These are phyloP conservation scores for Mythimna ferrago DNA, from an alignment of 2,888 invertebrate genomes.

Conservation along the genomic window DNA sequence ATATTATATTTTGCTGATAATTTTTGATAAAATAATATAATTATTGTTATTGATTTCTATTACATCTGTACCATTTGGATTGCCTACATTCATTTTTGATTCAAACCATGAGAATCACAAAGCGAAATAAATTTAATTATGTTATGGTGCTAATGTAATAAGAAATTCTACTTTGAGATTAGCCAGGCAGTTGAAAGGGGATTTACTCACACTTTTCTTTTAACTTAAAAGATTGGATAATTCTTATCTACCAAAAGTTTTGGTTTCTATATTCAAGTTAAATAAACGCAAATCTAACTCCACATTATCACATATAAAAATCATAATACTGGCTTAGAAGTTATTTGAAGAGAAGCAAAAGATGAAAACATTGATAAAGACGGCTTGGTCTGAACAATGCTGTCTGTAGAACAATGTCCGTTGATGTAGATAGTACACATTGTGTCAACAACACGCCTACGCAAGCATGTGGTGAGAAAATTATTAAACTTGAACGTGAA, in stretches of 20 bases:
- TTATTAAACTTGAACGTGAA: not conserved
- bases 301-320: not conserved
- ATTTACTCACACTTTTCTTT: conserved; percentile 1
- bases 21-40: too few relatives aligned
- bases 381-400: conserved; percentile 34
- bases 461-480: not conserved
- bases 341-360: conserved; percentile 14
- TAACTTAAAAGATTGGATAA: not conserved
- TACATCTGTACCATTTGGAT: conserved; percentile 5
- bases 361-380: conserved; percentile 39
- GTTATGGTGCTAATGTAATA: conserved; percentile 21
- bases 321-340: conserved; percentile 6
- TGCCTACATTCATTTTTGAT: conserved; percentile 13
- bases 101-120: conserved; percentile 14
- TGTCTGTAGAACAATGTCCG: conserved; percentile 43
- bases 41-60: not conserved
- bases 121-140: conserved; percentile 24
- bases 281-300: not conserved
- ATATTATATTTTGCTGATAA: too few relatives aligned
- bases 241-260: not conserved
- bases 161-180: conserved; percentile 23
- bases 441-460: not conserved
- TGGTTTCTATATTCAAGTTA: not conserved
- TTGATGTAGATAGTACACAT: conserved; percentile 35
- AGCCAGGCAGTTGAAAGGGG: conserved; percentile 13